These are phyloP conservation scores for Zophobas atratus DNA, from an alignment of 1,140 invertebrate species.

Conservation along the genomic window DNA sequence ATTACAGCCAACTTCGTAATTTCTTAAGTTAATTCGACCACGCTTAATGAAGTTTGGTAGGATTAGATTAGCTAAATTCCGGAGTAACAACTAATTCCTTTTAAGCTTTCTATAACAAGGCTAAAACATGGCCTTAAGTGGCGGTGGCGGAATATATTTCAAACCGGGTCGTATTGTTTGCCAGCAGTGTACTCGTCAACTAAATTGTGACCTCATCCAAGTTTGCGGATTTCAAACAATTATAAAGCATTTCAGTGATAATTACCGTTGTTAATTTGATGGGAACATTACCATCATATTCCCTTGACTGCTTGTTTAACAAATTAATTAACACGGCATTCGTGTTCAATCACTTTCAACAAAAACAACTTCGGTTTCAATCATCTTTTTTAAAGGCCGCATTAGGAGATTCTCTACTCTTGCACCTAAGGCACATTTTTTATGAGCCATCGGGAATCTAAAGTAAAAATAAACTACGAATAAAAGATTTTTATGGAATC, in stretches of 20 bases:
- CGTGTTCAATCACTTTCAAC: too few species aligned
- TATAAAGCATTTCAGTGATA: background rate
- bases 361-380: too few species aligned
- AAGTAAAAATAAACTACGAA: background rate
- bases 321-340: too few species aligned
- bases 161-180: slow-evolving; percentile 18
- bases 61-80: slow-evolving; percentile 28
- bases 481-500: background rate
- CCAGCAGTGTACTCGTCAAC: slow-evolving; percentile 11
- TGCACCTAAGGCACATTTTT: too few species aligned
- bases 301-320: too few species aligned
- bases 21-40: slow-evolving; percentile 25
- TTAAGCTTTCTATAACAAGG: slow-evolving; percentile 22
- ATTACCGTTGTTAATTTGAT: background rate
- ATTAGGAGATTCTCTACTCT: too few species aligned
- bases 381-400: too few species aligned
- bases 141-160: slow-evolving; percentile 9
- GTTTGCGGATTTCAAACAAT: slow-evolving; percentile 9
- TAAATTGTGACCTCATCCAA: slow-evolving; percentile 14
- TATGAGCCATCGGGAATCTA: background rate
- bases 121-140: slow-evolving; percentile 13
- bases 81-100: slow-evolving; percentile 28
- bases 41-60: slow-evolving; percentile 4
- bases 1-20: slow-evolving; percentile 1
- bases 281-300: background rate